Evolutionary conservation across 2,888 invertebrate species (phyloP).

Genomic region (Lypha dubia): DNA sequence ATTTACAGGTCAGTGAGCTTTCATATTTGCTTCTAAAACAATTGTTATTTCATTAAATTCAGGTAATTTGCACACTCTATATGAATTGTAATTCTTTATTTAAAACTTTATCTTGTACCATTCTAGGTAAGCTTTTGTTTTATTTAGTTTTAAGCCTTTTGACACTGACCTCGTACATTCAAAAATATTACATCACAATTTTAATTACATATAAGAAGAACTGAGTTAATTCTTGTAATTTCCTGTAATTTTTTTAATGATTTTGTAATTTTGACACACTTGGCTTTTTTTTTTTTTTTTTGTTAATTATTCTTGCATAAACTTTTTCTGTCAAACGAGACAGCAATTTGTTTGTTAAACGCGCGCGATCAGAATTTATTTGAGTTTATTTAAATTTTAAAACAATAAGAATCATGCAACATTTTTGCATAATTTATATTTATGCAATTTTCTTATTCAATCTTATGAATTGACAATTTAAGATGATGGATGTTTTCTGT

Average conservation of each 20-base stretch:
- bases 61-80: too few relatives aligned
- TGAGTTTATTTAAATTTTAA: neutral
- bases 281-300: neutral
- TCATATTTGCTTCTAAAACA: too few relatives aligned
- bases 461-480: constrained; percentile 5
- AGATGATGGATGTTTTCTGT: neutral
- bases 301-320: neutral
- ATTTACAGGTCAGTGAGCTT: too few relatives aligned
- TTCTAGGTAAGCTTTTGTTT: neutral
- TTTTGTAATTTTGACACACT: neutral
- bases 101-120: too few relatives aligned
- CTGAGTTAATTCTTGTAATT: neutral
- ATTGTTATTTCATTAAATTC: too few relatives aligned
- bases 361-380: constrained; percentile 29
- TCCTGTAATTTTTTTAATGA: neutral
- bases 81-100: too few relatives aligned
- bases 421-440: neutral
- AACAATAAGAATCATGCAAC: neutral
- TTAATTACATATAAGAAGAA: constrained; percentile 13
- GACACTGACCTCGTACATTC: constrained; percentile 1
- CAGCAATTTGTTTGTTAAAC: neutral
- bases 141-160: neutral
- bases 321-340: constrained; percentile 11
- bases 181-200: constrained; percentile 65
- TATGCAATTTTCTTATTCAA: constrained; percentile 33